phyloP scores from a whole-genome alignment of 2,797 vertebrate species.

The Pitangus sulphuratus region DNA sequence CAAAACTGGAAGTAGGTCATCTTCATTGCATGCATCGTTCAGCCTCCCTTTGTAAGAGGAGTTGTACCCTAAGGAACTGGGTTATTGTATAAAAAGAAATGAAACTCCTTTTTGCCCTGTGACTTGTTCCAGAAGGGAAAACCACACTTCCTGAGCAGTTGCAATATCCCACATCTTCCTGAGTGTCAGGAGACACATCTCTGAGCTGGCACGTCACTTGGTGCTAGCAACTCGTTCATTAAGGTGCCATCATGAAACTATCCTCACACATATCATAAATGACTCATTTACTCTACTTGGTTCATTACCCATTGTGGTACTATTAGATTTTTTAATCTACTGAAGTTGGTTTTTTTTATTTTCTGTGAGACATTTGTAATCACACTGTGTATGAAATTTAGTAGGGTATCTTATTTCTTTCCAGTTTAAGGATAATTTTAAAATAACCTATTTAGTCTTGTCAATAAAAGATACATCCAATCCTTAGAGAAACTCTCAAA shows the following conservation, averaged over 20 bases:
- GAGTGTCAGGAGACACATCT: background rate
- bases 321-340: background rate
- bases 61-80: background rate
- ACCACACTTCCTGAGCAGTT: background rate
- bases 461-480: background rate
- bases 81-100: conserved; percentile 6
- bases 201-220: background rate
- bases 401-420: background rate
- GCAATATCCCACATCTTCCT: background rate
- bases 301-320: background rate
- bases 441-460: background rate
- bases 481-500: background rate
- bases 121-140: conserved; percentile 15
- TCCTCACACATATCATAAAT: background rate
- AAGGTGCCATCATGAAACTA: background rate
- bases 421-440: background rate
- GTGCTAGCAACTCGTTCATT: background rate
- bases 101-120: background rate
- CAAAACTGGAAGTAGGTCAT: conserved; percentile 47
- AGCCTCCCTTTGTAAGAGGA: background rate
- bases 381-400: background rate
- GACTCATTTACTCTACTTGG: background rate
- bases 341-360: background rate
- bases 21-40: background rate
- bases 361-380: background rate